Base-by-base conservation (phyloP, 2,888 invertebrate genomes). In the Thymelicus acteon region DNA sequence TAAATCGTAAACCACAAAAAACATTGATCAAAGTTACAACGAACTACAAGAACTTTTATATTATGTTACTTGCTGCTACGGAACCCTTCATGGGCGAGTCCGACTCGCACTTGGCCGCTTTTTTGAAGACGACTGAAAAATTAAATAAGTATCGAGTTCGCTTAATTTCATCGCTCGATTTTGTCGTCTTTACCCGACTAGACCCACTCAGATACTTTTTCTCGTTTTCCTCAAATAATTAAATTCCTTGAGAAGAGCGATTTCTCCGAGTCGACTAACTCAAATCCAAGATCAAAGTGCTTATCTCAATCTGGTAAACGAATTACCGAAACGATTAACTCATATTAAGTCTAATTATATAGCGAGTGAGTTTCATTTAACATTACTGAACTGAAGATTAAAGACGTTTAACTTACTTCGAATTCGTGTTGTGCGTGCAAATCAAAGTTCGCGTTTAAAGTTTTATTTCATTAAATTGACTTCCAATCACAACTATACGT, bases 311-410 rank as follows among this genome's bases (percentile, higher is more conserved):
- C 67, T 48, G 13, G 67, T 61, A 67, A 67, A 67, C 67, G 60
- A 67, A 67, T 67, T 67, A 61, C 60, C 49, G 40, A 61, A 57
- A 61, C 67, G 60, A 67, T 67, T 67, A 49, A 65, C 52, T 65
- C 12, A 67, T 49, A 60, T 60, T 67, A 60, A 40, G 48, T 67
- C 31, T 12, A 39, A 8, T 37, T 8, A n/a, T 2, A 13, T 40
- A 39, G 39, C 39, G 39, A 37, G 40, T 24, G n/a, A 44, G 40
- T n/a, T n/a, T 58, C 15, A 52, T 47, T 47, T 47, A 47, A 47
- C 47, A 47, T 47, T 47, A 0, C 15, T 54, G 54, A 54, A 54
- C 12, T 8, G 24, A 54, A 24, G 8, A 24, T 54, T 54, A 24
- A 24, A 54, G 19, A 54, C 24, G n/a, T 10, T 10, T 24, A 10